Evolutionary conservation across 2,888 invertebrate genomes (phyloP).

Genomic region (Tetrapedia diversipes): DNA sequence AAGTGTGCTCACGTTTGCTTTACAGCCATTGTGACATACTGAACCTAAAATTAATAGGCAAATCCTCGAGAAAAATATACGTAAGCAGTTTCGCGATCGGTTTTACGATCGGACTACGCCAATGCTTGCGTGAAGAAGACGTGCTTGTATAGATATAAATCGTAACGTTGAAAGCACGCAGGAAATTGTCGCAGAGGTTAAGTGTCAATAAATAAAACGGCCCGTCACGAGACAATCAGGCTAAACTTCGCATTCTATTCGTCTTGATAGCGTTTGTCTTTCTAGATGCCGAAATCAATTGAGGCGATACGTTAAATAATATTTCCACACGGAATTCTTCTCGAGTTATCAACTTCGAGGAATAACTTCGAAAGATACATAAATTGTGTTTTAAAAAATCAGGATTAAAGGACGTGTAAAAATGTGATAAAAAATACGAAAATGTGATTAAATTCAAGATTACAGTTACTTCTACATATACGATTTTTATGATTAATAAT

Average conservation of each 20-base stretch:
- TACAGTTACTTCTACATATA: too few species aligned
- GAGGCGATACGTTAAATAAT: conserved; percentile 12
- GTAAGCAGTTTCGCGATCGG: conserved; percentile 10
- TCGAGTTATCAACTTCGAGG: too few species aligned
- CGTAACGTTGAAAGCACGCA: conserved; percentile 40
- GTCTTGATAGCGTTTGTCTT: conserved; percentile 32
- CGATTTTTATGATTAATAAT: too few species aligned
- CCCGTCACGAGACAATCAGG: conserved; percentile 47
- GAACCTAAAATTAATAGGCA: neutral
- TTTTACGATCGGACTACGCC: neutral
- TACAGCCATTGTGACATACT: neutral
- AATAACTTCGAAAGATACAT: too few species aligned
- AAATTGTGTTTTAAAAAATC: too few species aligned
- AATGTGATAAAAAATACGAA: too few species aligned
- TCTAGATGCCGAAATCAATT: conserved; percentile 55
- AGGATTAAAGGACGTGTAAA: too few species aligned
- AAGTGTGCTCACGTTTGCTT: too few species aligned
- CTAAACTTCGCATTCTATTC: conserved; percentile 46
- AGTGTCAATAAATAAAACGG: conserved; percentile 55
- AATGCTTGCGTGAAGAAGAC: conserved; percentile 4
- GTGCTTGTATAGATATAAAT: conserved; percentile 8
- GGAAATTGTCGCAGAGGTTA: conserved; percentile 51
- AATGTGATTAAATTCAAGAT: too few species aligned
- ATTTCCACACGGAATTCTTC: neutral
- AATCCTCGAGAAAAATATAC: neutral